Evolutionary conservation across 2,888 invertebrate genomes (phyloP), one percentile per base, ranked within the genome.

Genomic region (Scaptomyza parva): DNA sequence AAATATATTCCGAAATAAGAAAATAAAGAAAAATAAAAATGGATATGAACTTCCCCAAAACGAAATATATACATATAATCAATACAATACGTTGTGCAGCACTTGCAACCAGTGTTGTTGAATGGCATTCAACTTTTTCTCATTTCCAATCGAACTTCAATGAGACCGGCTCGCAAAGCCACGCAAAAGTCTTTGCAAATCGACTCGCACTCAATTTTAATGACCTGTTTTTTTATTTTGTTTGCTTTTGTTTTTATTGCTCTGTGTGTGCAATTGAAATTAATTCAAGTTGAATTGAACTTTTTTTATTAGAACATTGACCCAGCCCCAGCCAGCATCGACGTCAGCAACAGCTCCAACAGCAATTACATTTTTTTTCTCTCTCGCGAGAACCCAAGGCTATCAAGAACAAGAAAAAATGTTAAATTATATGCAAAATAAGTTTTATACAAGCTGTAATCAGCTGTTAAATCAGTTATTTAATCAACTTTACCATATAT

Each of bases 271-370:
- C 82, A 88, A 86, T 86, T 88, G 89, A 86, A 83, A 86, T 84
- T 80, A 88, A 86, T 89, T 86, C 84, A 79, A 83, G 61, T 78
- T 75, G 74, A 88, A 88, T 88, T 73, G 76, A 86, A 88, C 75
- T 72, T 76, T 74, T 79, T 77, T 79, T 86, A 77, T 86, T 79
- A 76, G 88, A 88, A 71, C 86, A 76, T 86, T 86, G 86, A 86
- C 86, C 89, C 86, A 73, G 47, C 86, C 89, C 86, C 70, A 41
- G 28, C 28, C 50, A 39, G 9, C 30, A 14, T 35, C 35, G 28
- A 48, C 43, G 18, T 43, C 43, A n/a, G n/a, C n/a, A n/a, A n/a
- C n/a, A n/a, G n/a, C n/a, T 17, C 5, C 51, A 41, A 11, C 37
- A 14, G 11, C 11, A 33, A 9, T 17, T 9, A 40, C 7, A 14